Evolutionary conservation across 2,797 vertebrate genomes (phyloP), one percentile per base, ranked within the genome.

Genomic region (Pygocentrus nattereri): DNA sequence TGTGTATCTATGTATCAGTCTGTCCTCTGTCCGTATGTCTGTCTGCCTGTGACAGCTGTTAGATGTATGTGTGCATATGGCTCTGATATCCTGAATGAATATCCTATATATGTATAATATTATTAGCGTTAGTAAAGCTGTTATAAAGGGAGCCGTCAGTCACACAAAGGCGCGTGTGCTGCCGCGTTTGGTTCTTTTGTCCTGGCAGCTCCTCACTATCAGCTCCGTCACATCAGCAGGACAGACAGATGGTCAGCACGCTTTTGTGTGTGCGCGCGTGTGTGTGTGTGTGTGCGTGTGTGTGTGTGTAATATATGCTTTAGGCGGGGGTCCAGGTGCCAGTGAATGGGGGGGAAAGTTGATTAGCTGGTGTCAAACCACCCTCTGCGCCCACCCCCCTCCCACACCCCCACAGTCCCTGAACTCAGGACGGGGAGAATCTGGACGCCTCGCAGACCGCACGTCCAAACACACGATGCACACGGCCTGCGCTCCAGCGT

Each of bases 251-350:
- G 74, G 76, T 52, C 71, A 19, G 64, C 68, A 67, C 16, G 61
- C 21, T 6, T 58, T n/a, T 58, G 64, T 49, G 67, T 16, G 13
- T 13, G n/a, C n/a, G n/a, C n/a, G n/a, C n/a, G 82, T 70, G 80
- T 82, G 69, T 72, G 62, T 88, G 13, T 13, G 82, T 70, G 80
- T 82, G 69, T 72, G 62, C n/a, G 64, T 49, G 67, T 16, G 13
- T 13, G 82, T 70, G 80, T 82, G 69, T 72, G 62, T 88, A 87
- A 84, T 84, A 87, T 89, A 78, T 82, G 87, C 70, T 90, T 89
- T 77, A 88, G 78, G 84, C 79, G 84, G 82, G 84, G 81, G 88
- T 90, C 86, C 93, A 93, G 92, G 87, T 58, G 47, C 83, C 92
- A 19, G 2, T 0, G 7, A 6, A 47, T 44, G 56, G 64, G 78